Conservation (phyloP, 2,113 vertebrate genomes). For the Rhegmatorhina hoffmannsi region DNA sequence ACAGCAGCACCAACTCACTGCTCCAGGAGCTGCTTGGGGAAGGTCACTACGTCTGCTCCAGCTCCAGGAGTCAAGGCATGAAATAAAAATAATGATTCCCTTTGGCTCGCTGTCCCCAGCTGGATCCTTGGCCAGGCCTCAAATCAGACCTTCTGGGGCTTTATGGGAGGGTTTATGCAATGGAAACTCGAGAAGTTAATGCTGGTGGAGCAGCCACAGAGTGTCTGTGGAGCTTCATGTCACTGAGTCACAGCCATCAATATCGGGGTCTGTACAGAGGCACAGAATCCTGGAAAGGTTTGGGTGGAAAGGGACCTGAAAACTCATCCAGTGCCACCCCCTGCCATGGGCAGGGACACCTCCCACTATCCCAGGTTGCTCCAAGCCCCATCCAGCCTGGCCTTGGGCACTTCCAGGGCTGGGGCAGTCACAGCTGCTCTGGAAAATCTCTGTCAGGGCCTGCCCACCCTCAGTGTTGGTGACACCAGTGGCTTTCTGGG, state of each 20-base stretch:
- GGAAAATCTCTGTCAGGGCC: neutral
- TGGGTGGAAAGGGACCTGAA: neutral
- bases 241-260: rapidly evolving
- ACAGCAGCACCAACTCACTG: neutral
- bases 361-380: neutral
- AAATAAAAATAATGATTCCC: no score
- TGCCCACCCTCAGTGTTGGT: neutral
- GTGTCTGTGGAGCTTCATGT: rapidly evolving
- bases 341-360: neutral
- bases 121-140: rapidly evolving
- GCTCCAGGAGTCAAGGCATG: neutral
- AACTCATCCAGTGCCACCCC: rapidly evolving
- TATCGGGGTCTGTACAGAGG: neutral
- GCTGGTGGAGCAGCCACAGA: neutral
- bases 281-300: neutral
- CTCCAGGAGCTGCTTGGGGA: neutral
- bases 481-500: neutral
- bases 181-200: rapidly evolving
- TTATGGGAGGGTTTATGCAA: neutral
- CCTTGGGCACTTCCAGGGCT: neutral
- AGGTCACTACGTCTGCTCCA: rapidly evolving
- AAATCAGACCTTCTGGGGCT: neutral
- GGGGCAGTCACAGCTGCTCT: neutral
- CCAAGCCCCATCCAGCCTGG: neutral
- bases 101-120: no score